Percentiles rank a stretch among this genome's conserved stretches.
These are phyloP conservation scores for Aleiodes testaceus DNA, from an alignment of 2,888 invertebrate species.

Conservation along the genomic window DNA sequence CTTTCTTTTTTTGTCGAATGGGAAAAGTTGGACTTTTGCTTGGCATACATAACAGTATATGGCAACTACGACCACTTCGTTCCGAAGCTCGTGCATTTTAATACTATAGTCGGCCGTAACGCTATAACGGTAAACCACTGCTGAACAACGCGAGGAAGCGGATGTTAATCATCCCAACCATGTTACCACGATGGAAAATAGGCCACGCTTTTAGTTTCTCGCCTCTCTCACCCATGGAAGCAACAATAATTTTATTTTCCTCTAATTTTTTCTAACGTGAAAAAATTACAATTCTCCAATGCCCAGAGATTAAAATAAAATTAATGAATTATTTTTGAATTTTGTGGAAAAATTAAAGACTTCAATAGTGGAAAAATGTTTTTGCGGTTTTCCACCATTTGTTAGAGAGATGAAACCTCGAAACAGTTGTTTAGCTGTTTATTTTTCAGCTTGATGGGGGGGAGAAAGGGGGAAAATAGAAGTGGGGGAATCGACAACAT, in stretches of 20 bases:
- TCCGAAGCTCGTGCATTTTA: conserved; percentile 45
- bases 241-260: conserved; percentile 37
- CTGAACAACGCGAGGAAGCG: conserved; percentile 48
- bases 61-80: conserved; percentile 37
- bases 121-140: conserved; percentile 46
- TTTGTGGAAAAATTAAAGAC: no score
- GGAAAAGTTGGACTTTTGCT: conserved; percentile 43
- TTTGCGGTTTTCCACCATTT: conserved; percentile 33
- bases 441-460: conserved; percentile 40
- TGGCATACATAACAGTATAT: conserved; percentile 34
- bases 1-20: background rate
- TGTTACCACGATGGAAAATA: conserved; percentile 48
- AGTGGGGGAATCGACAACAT: conserved; percentile 50
- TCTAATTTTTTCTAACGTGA: background rate
- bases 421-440: conserved; percentile 53
- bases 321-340: no score
- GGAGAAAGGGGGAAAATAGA: background rate
- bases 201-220: conserved; percentile 44
- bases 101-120: conserved; percentile 39
- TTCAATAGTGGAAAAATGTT: background rate
- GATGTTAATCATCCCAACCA: conserved; percentile 55
- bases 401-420: conserved; percentile 44
- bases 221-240: conserved; percentile 9
- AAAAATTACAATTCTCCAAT: no score
- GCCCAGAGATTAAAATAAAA: no score